Percentiles rank a stretch among this genome's conserved stretches.
phyloP scores from a whole-genome alignment of 2,888 invertebrate species.

The Sisyra nigra region DNA sequence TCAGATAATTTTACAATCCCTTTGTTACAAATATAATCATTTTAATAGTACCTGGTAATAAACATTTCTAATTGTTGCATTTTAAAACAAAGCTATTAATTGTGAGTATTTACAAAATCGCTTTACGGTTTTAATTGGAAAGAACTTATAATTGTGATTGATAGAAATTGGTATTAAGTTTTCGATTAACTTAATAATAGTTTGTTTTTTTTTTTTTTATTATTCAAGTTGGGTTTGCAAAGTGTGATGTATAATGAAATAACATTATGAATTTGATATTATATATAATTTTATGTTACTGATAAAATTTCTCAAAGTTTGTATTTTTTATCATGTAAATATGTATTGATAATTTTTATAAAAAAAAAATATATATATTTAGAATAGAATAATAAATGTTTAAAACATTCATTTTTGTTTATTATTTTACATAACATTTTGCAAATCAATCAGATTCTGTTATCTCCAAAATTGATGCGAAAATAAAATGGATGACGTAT shows the following conservation, averaged over 20 bases:
- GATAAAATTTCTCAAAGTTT: background rate
- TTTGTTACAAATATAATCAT: background rate
- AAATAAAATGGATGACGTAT: background rate
- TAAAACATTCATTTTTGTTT: slow-evolving; percentile 14
- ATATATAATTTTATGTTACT: background rate
- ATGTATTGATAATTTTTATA: background rate
- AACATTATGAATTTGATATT: background rate
- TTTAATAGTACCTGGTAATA: too few relatives aligned
- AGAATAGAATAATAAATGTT: background rate
- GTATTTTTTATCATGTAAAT: background rate
- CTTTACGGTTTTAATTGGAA: too few relatives aligned
- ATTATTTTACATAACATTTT: slow-evolving; percentile 10
- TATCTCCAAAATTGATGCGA: background rate
- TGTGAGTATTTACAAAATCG: too few relatives aligned
- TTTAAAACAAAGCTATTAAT: too few relatives aligned
- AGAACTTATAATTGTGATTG: too few relatives aligned
- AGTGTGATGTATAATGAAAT: slow-evolving; percentile 1
- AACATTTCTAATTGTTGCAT: too few relatives aligned
- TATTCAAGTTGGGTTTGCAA: slow-evolving; percentile 6
- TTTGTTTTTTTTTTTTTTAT: background rate
- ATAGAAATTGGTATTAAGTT: too few relatives aligned
- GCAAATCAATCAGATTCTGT: background rate
- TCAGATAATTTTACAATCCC: background rate
- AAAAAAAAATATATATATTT: background rate
- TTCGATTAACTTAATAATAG: too few relatives aligned